Conservation (phyloP, 2,113 vertebrate genomes). For the Callopanchax toddi region DNA sequence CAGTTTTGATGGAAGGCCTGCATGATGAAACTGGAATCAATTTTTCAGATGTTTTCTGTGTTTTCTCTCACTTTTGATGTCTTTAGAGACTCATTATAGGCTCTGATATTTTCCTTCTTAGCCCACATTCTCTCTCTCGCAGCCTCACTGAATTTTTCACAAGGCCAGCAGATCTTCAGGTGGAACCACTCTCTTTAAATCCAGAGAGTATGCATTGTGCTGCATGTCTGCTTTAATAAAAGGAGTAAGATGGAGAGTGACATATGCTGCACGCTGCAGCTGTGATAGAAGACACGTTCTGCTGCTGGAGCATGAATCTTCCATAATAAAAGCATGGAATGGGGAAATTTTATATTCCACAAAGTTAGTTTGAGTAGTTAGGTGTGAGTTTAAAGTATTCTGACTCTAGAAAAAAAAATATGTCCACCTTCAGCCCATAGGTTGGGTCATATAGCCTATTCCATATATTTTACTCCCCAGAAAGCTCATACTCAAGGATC, state of each 20-base stretch:
- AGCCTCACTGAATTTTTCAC: slow-evolving; percentile 60
- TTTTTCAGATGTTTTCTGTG: slow-evolving; percentile 47
- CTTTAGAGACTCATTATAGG: slow-evolving; percentile 62
- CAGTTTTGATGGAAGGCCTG: slow-evolving; percentile 44
- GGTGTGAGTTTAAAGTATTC: too few relatives aligned
- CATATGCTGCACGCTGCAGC: slow-evolving; percentile 8
- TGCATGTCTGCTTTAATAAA: slow-evolving; percentile 52
- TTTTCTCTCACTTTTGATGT: slow-evolving; percentile 49
- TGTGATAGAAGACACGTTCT: slow-evolving; percentile 1
- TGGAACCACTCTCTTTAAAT: slow-evolving; percentile 47
- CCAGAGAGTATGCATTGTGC: slow-evolving; percentile 41
- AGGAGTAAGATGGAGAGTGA: slow-evolving; percentile 28
- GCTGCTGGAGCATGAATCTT: neutral
- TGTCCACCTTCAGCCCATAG: too few relatives aligned
- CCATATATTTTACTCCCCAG: too few relatives aligned
- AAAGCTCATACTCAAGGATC: too few relatives aligned
- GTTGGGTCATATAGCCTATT: too few relatives aligned
- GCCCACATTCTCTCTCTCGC: slow-evolving; percentile 42
- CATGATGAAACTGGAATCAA: slow-evolving; percentile 39
- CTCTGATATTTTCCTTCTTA: slow-evolving; percentile 43
- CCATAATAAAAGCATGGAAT: too few relatives aligned
- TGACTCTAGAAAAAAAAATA: too few relatives aligned
- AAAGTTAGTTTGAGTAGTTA: too few relatives aligned
- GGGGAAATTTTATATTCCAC: too few relatives aligned
- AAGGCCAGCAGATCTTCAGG: slow-evolving; percentile 47